phyloP scores from a whole-genome alignment of 1,140 invertebrate genomes.

The Cardiocondyla obscurior region DNA sequence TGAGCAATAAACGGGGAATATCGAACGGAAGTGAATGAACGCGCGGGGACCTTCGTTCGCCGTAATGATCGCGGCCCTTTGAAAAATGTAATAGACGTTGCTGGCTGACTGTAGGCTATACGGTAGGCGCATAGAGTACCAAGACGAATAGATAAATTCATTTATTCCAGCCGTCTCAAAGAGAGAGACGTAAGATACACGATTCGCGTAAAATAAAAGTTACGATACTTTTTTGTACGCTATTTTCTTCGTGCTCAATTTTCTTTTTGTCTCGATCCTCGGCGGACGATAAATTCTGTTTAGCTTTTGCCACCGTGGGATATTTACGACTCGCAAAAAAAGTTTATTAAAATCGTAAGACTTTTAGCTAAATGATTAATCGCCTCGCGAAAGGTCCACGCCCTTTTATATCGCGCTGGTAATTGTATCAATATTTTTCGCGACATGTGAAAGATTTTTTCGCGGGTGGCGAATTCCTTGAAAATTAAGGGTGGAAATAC shows the following conservation, averaged over 20 bases:
- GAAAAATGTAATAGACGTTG: constrained; percentile 34
- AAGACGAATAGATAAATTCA: constrained; percentile 3
- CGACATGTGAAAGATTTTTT: background rate
- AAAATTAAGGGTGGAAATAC: background rate
- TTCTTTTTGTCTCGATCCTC: background rate
- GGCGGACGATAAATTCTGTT: background rate
- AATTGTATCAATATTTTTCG: background rate
- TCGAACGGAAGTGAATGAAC: constrained; percentile 1
- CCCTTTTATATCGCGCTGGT: background rate
- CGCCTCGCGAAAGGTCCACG: no score
- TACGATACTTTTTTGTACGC: background rate
- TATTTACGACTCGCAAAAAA: background rate
- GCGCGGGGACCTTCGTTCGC: background rate
- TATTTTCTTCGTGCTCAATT: background rate
- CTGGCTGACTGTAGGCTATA: background rate
- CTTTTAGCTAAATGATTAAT: background rate
- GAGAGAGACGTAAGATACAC: background rate
- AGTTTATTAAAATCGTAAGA: constrained; percentile 14
- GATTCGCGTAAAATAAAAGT: background rate
- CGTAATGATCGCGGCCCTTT: constrained; percentile 36
- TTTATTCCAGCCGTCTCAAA: background rate
- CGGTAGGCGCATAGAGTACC: background rate
- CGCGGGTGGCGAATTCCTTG: background rate
- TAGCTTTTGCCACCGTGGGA: background rate
- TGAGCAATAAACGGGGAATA: constrained; percentile 54